Base-by-base conservation (phyloP, 2,888 invertebrate genomes). In the Mycogona germanica region DNA sequence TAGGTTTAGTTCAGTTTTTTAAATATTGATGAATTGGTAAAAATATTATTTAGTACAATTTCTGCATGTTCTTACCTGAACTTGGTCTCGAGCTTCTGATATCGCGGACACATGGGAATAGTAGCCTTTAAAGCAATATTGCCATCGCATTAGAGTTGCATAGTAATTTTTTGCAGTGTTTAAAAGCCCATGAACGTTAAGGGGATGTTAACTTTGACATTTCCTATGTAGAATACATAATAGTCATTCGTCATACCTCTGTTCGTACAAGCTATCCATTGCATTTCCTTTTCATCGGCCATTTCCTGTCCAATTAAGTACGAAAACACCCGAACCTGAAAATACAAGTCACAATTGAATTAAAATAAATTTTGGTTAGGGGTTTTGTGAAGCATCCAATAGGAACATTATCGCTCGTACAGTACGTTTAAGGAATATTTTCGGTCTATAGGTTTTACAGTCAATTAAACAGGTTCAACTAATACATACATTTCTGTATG, bases 191-290 rank as follows among this genome's bases (percentile, higher is more conserved):
- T n/a, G n/a, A n/a, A n/a, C n/a, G n/a, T n/a, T n/a, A n/a, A n/a
- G n/a, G n/a, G n/a, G n/a, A n/a, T n/a, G n/a, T n/a, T n/a, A n/a
- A n/a, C n/a, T n/a, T n/a, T n/a, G n/a, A n/a, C n/a, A n/a, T n/a
- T n/a, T n/a, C n/a, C n/a, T n/a, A n/a, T n/a, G n/a, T n/a, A n/a
- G n/a, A n/a, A n/a, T n/a, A n/a, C n/a, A n/a, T n/a, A n/a, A n/a
- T n/a, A n/a, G n/a, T n/a, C n/a, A n/a, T n/a, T n/a, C n/a, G 19
- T 7, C 57, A 62, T 70, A 85, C 97, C 98, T 79, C 88, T 82
- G 72, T 99, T 98, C 25, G 85, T 85, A 71, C 97, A 98, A 48
- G 98, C 97, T 92, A 99, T 97, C 88, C 91, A 92, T 67, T 88
- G 86, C 59, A 95, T 87, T 67, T 95, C 89, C 60, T 87, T 77